phyloP scores from a whole-genome alignment of 2,888 invertebrate genomes.

The Galerucella nymphaeae region DNA sequence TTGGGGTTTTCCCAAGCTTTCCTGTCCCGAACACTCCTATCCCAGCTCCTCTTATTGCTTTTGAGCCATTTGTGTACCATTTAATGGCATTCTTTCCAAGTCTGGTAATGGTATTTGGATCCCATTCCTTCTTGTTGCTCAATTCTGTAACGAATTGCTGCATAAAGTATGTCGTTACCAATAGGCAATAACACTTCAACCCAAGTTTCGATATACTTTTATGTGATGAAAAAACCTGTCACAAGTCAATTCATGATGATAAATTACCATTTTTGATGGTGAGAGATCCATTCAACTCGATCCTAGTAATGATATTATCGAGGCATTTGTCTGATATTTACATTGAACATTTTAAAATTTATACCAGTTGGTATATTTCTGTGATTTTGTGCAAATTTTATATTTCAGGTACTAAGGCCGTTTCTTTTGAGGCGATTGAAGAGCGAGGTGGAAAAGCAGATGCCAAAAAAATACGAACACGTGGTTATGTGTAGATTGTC shows the following conservation, averaged over 20 bases:
- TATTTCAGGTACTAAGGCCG: slow-evolving; percentile 83
- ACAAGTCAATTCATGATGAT: slow-evolving; percentile 44
- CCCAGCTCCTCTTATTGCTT: too few relatives aligned
- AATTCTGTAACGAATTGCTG: too few relatives aligned
- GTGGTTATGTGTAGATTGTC: slow-evolving; percentile 93
- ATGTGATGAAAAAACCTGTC: neutral
- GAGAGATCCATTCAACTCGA: slow-evolving; percentile 57
- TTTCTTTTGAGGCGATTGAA: slow-evolving; percentile 93
- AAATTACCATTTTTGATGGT: slow-evolving; percentile 48
- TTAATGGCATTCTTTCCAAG: too few relatives aligned
- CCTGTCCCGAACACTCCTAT: too few relatives aligned
- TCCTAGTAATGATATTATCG: slow-evolving; percentile 50
- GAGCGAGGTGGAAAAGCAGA: slow-evolving; percentile 95
- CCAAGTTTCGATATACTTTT: neutral
- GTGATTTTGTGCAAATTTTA: slow-evolving; percentile 8
- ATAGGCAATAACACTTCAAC: too few relatives aligned
- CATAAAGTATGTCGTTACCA: too few relatives aligned
- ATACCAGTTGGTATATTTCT: neutral
- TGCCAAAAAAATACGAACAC: slow-evolving; percentile 97
- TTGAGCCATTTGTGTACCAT: too few relatives aligned
- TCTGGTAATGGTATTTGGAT: too few relatives aligned
- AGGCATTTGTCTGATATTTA: slow-evolving; percentile 61
- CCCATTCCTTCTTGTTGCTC: too few relatives aligned
- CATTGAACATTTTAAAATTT: slow-evolving; percentile 12
- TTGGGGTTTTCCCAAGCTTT: too few relatives aligned